These are phyloP conservation scores for Oryzias woworae DNA, from an alignment of 2,113 vertebrate genomes.

Conservation along the genomic window DNA sequence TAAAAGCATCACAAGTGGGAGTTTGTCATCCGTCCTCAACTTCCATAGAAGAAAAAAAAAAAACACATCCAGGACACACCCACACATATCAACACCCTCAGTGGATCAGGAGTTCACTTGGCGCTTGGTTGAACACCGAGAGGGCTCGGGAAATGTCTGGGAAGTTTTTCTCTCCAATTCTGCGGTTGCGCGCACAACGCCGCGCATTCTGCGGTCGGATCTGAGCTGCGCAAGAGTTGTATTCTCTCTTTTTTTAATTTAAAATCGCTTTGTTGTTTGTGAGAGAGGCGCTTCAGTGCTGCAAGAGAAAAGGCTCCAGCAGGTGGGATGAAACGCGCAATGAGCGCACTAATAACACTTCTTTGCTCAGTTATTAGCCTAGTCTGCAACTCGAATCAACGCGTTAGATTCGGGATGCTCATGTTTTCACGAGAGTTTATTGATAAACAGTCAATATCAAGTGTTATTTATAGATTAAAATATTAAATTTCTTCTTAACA, in stretches of 20 bases:
- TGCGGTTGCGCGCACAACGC: not conserved
- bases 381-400: not conserved
- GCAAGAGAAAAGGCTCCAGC: conserved; percentile 22
- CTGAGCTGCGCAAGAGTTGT: conserved; percentile 23
- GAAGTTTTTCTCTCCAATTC: conserved; percentile 22
- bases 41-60: conserved; percentile 32
- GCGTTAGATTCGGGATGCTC: not conserved
- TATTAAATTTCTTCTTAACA: no score
- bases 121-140: conserved; percentile 24
- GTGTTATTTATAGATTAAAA: no score
- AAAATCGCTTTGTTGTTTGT: not conserved
- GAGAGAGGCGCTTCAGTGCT: conserved; percentile 3
- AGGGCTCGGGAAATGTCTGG: conserved; percentile 45
- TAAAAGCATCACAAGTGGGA: conserved; percentile 38
- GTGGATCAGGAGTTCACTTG: conserved; percentile 52
- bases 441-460: no score
- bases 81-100: conserved; percentile 1
- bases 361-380: not conserved
- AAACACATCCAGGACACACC: not conserved
- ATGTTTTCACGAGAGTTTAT: no score
- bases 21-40: conserved; percentile 42
- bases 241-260: conserved; percentile 1
- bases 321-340: conserved; percentile 48
- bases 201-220: not conserved
- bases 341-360: not conserved